Evolutionary conservation across 2,797 vertebrate genomes (phyloP), one percentile per base, ranked within the genome.

Genomic region (Tympanoctomys barrerae): DNA sequence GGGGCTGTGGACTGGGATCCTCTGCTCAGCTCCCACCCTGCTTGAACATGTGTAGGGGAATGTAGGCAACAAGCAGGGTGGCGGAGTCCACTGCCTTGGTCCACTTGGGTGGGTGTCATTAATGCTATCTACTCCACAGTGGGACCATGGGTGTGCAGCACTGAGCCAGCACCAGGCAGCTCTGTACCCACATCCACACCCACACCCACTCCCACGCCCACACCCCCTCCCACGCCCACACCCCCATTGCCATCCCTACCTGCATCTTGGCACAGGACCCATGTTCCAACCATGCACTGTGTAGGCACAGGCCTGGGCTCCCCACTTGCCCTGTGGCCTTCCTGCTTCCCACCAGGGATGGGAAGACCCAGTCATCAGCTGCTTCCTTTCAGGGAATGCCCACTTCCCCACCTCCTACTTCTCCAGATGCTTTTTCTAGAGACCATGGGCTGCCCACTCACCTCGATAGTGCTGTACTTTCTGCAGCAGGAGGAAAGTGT

Each of bases 401-500:
- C 4, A 3, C 36, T 42, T 24, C 70, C 36, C n/a, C 68, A 73
- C 36, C 36, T 42, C 36, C 36, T 39, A 39, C 70, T 71, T 39
- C 10, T 73, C 10, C 70, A 11, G 36, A 42, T 71, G n/a, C 70
- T 71, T 24, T 73, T 73, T 22, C 70, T 42, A 42, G 70, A 73
- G 70, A 73, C 36, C 70, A 42, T 39, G 42, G 70, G 70, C 22
- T 73, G 36, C 70, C 22, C 7, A 42, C 36, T 73, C 36, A 13
- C 70, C 36, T 22, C 70, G 21, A 73, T 24, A 10, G 11, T 39
- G 70, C 21, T 73, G 2, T 42, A 9, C n/a, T 21, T 71, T 71
- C n/a, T 71, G 36, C 39, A 36, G 19, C n/a, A 90, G 92, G 64
- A 95, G 90, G 79, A 95, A 92, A 94, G 70, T 89, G 91, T 88